Percentiles rank a stretch among this genome's conserved stretches.
phyloP scores from a whole-genome alignment of 2,797 vertebrate genomes.

The Melanotaenia parkinsoni region DNA sequence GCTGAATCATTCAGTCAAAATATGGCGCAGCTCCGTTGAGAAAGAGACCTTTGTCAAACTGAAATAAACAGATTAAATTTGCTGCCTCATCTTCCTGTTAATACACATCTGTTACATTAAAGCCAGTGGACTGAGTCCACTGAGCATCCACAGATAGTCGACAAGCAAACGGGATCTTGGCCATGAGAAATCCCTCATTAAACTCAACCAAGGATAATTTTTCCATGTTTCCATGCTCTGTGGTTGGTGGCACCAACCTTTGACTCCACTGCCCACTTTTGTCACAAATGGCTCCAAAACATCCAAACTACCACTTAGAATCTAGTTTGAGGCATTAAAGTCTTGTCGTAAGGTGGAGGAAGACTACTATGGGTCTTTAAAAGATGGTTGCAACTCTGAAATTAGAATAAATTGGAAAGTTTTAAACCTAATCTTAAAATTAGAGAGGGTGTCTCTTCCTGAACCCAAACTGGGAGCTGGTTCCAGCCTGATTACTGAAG shows the following conservation, averaged over 20 bases:
- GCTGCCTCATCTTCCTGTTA: not conserved
- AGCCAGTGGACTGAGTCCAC: not conserved
- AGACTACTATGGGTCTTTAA: not conserved
- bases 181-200: not conserved
- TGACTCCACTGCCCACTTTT: not conserved
- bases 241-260: not conserved
- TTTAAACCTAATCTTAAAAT: too few species aligned
- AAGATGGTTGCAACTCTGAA: not conserved
- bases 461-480: too few species aligned
- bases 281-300: not conserved
- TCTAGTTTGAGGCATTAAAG: not conserved
- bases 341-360: not conserved
- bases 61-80: not conserved
- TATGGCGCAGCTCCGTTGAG: conserved; percentile 16
- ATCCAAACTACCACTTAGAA: not conserved
- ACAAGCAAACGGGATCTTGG: not conserved
- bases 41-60: conserved; percentile 3
- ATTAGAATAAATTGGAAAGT: not conserved
- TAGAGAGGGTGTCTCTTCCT: too few species aligned
- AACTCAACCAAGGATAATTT: conserved; percentile 1
- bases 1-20: conserved; percentile 36
- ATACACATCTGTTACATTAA: not conserved
- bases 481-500: too few species aligned
- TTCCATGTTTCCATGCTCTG: conserved; percentile 6
- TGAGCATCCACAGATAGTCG: not conserved